Evolutionary conservation across 2,797 vertebrate genomes (phyloP).

Genomic region (Anguilla anguilla): DNA sequence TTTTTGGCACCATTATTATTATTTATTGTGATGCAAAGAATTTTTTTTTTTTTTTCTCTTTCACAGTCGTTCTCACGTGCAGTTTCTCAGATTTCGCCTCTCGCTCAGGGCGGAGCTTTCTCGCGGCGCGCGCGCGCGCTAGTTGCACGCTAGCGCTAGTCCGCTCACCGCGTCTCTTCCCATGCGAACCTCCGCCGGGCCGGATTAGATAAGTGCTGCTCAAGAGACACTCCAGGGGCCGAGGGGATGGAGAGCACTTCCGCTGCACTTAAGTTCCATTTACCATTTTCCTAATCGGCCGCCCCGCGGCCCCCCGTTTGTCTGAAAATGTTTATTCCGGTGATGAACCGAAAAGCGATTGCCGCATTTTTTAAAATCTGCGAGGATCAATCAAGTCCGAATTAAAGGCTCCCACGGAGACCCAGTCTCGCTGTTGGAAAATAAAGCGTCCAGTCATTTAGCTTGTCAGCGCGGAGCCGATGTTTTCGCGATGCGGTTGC

Average conservation of each 20-base stretch:
- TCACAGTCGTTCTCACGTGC: neutral
- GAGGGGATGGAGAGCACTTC: constrained; percentile 27
- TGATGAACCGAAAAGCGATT: constrained; percentile 35
- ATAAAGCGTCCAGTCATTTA: neutral
- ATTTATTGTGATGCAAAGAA: neutral
- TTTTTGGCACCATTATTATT: neutral
- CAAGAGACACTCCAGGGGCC: constrained; percentile 32
- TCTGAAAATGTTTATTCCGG: constrained; percentile 37
- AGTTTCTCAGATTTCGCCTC: neutral
- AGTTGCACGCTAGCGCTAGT: neutral
- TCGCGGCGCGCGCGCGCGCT: neutral
- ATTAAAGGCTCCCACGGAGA: neutral
- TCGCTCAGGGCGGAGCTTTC: neutral
- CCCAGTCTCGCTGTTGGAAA: neutral
- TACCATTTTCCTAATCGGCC: constrained; percentile 33
- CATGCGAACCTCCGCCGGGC: neutral
- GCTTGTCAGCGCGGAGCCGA: no score
- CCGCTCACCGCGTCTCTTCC: no score
- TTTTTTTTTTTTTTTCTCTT: neutral
- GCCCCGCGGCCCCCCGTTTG: constrained; percentile 21
- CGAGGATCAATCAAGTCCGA: no score
- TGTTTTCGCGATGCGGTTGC: neutral
- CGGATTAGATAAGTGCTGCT: constrained; percentile 43
- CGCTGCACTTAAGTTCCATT: constrained; percentile 35
- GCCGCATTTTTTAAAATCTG: constrained; percentile 32